Percentiles rank a stretch among this genome's conserved stretches.
phyloP scores from a whole-genome alignment of 1,140 invertebrate species.

The Drosophila navojoa region DNA sequence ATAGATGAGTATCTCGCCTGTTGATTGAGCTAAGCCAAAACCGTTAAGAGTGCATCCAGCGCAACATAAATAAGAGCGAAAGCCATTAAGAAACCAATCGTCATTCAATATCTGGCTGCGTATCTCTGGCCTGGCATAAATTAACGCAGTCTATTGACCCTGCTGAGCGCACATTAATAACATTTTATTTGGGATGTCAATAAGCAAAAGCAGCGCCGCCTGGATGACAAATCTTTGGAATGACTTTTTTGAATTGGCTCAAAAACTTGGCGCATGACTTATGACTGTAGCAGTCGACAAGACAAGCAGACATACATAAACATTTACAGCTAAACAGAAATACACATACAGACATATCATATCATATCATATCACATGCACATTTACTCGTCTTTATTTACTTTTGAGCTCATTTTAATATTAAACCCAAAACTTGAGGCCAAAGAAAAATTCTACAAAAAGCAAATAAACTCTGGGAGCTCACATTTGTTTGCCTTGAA shows the following conservation, averaged over 20 bases:
- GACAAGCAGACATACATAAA: neutral
- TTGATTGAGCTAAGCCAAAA: neutral
- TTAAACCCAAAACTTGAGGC: constrained; percentile 13
- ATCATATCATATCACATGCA: too few species aligned
- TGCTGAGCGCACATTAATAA: constrained; percentile 4
- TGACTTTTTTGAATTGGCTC: constrained; percentile 54
- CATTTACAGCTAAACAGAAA: too few species aligned
- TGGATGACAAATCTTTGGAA: constrained; percentile 43
- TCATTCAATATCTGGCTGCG: neutral
- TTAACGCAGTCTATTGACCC: constrained; percentile 45
- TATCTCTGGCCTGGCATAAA: constrained; percentile 40
- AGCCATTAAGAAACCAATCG: constrained; percentile 1
- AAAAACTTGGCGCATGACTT: constrained; percentile 35
- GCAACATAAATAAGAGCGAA: constrained; percentile 2
- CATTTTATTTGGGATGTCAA: constrained; percentile 2
- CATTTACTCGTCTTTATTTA: neutral
- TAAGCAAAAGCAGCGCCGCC: neutral
- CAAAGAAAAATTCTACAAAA: neutral
- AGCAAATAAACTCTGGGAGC: too few species aligned
- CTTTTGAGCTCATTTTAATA: constrained; percentile 35
- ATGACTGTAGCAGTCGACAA: neutral
- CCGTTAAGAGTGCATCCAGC: neutral
- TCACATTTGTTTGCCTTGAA: neutral
- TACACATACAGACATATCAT: too few species aligned
- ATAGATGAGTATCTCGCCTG: too few species aligned